phyloP scores from a whole-genome alignment of 2,113 vertebrate genomes.

The Microtus richardsoni region DNA sequence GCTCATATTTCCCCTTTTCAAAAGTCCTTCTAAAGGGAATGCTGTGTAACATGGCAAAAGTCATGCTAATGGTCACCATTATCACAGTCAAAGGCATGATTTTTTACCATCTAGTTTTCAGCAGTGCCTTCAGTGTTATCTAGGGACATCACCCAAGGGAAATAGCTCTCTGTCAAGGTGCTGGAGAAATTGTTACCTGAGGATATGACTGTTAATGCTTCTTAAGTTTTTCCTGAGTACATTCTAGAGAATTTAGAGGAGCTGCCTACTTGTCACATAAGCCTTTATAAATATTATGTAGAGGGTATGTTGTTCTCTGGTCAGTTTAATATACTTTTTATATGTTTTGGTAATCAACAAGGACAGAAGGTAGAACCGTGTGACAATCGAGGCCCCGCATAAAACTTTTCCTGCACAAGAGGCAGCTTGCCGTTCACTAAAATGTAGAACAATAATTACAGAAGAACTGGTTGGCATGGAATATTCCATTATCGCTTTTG shows the following conservation, averaged over 20 bases:
- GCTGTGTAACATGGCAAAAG: constrained; percentile 49
- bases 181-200: constrained; percentile 18
- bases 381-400: not conserved
- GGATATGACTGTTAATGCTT: constrained; percentile 16
- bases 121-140: not conserved
- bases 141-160: not conserved
- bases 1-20: not conserved
- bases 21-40: constrained; percentile 50
- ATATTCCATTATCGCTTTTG: constrained; percentile 47
- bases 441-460: not conserved
- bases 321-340: not conserved
- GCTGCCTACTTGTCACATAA: constrained; percentile 57
- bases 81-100: not conserved
- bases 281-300: constrained; percentile 24
- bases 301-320: not conserved
- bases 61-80: constrained; percentile 46
- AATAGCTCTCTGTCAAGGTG: not conserved
- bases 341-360: not conserved
- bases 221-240: constrained; percentile 58
- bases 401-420: not conserved
- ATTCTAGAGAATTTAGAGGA: constrained; percentile 55
- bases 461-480: not conserved
- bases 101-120: constrained; percentile 18
- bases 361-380: not conserved
- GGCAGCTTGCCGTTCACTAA: not conserved